Base-by-base conservation (phyloP, 2,888 invertebrate species). In the Limenitis camilla region DNA sequence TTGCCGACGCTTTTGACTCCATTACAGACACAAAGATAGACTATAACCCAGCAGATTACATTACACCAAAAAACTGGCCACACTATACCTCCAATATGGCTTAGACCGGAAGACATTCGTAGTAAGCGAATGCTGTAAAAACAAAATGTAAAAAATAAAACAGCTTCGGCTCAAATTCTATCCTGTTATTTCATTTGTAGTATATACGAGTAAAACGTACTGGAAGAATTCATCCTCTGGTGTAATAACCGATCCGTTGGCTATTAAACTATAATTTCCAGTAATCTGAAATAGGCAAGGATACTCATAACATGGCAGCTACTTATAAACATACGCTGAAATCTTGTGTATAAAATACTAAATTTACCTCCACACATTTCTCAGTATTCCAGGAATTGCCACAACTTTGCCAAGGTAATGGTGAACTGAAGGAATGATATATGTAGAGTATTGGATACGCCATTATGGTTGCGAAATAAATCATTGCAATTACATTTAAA, bases 1-100 rank as follows among this genome's bases (percentile, higher is more conserved):
- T 95, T 95, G 69, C 95, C 95, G 30, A 95, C 93, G 77, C 94
- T 93, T 81, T 94, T 93, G 57, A 97, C 94, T 44, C 97, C 96
- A 64, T 94, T 93, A 80, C 92, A 92, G 59, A 96, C 93, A 76
- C 96, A 96, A 47, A 95, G 81, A 76, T 94, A 97, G 9, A 95
- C 92, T 45, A 95, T 76, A 8, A 93, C 68, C 96, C 96, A 97
- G 38, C 93, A 92, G 27, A 95, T 77, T 0, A 92, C 69, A 53
- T 96, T 91, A 65, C 92, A 92, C 56, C 91, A 77, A 43, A 96
- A 92, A 43, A 97, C 81, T 1, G 93, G 93, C 93, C 94, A 95
- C 6, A 96, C 93, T 27, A 98, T 88, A 1, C 89, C 84, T 0
- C 96, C 96, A 7, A 94, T 88, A 32, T 94, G 88, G 9, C 91